phyloP scores from a whole-genome alignment of 2,888 invertebrate genomes.

The Cheilosia urbana region DNA sequence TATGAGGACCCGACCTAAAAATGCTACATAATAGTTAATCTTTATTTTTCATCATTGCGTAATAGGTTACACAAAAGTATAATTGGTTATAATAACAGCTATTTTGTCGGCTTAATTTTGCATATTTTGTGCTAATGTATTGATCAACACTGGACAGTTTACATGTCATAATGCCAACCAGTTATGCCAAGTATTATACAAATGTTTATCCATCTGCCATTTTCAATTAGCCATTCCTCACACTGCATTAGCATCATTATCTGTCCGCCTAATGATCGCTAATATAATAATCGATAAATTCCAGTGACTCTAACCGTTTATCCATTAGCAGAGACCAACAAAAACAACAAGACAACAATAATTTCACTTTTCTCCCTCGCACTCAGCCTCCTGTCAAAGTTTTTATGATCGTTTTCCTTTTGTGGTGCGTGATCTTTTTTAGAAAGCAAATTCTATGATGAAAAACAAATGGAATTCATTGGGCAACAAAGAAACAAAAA shows the following conservation, averaged over 20 bases:
- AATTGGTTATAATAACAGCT: too few species aligned
- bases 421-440: constrained; percentile 23
- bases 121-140: too few species aligned
- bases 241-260: constrained; percentile 11
- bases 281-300: constrained; percentile 10
- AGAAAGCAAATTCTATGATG: constrained; percentile 37
- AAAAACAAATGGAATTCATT: constrained; percentile 19
- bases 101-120: too few species aligned
- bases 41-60: too few species aligned
- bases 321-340: constrained; percentile 30
- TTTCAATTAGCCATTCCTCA: constrained; percentile 13
- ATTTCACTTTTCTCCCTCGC: constrained; percentile 30
- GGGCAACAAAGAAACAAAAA: constrained; percentile 7
- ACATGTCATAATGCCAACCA: too few species aligned
- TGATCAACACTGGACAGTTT: too few species aligned
- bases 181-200: not conserved
- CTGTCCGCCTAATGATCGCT: constrained; percentile 8
- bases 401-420: constrained; percentile 19
- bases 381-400: not conserved
- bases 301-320: constrained; percentile 35
- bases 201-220: constrained; percentile 3
- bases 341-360: constrained; percentile 5
- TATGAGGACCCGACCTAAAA: too few species aligned
- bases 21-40: too few species aligned
- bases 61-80: too few species aligned